Conservation (phyloP, 2,888 invertebrate genomes). For the Ephialtes manifestator region DNA sequence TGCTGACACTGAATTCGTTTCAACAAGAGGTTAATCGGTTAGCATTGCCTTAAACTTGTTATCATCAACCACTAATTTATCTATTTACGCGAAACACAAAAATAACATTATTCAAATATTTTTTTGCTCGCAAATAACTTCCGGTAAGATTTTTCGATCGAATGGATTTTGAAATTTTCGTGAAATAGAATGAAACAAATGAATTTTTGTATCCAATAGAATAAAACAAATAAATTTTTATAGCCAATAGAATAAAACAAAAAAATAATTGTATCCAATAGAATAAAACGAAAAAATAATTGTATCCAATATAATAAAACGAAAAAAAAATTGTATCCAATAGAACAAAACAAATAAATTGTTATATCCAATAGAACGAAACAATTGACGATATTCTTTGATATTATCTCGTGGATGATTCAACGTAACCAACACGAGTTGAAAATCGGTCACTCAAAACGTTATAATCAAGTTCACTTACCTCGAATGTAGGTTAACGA, state of each 20-base stretch:
- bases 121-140: not conserved
- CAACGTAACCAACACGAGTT: not conserved
- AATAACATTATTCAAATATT: not conserved
- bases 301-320: not conserved
- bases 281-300: too few relatives aligned
- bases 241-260: too few relatives aligned
- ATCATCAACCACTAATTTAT: not conserved
- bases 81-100: not conserved
- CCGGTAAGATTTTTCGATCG: not conserved
- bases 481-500: constrained; percentile 72
- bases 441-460: not conserved
- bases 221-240: not conserved
- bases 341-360: not conserved
- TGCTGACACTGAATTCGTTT: not conserved
- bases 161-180: not conserved
- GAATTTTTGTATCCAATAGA: not conserved
- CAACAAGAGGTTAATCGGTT: not conserved
- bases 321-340: not conserved
- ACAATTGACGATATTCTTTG: not conserved
- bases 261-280: too few relatives aligned
- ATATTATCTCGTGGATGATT: not conserved
- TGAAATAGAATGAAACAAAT: not conserved
- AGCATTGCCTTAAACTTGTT: not conserved
- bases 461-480: constrained; percentile 56
- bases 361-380: not conserved